Conservation (phyloP, 2,113 vertebrate species). For the Ptyas mucosa region DNA sequence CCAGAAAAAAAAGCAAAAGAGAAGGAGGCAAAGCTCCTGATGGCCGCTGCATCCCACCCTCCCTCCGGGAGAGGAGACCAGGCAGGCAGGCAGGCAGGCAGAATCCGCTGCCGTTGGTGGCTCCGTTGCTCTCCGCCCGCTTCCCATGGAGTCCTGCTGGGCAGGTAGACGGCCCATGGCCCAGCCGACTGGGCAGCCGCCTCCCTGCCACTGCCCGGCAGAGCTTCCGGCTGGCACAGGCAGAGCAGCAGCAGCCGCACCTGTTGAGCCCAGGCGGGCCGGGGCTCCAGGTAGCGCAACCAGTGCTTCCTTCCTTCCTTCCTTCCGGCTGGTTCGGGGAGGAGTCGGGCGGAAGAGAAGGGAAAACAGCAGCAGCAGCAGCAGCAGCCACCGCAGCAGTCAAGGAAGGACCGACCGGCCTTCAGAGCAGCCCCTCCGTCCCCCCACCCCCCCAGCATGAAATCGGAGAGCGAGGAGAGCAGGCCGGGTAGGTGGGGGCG, state of each 20-base stretch:
- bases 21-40: not conserved
- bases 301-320: conserved; percentile 26
- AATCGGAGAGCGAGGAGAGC: conserved; percentile 71
- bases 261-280: conserved; percentile 11
- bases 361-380: not conserved
- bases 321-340: conserved; percentile 42
- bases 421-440: not conserved
- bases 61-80: not conserved
- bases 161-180: not conserved
- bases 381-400: not conserved
- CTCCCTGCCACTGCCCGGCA: not conserved
- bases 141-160: not conserved
- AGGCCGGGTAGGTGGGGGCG: conserved; percentile 66
- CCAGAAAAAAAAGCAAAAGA: not conserved
- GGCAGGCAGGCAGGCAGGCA: not conserved
- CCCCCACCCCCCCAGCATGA: conserved; percentile 45
- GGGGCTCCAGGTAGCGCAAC: conserved; percentile 60
- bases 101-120: not conserved
- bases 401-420: not conserved
- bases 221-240: not conserved
- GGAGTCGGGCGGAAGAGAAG: conserved; percentile 31
- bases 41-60: not conserved
- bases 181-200: not conserved
- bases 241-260: conserved; percentile 20
- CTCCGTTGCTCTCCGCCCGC: not conserved